A percentile compares a stretch with the other conserved stretches of the same genome.
Evolutionary conservation across 2,113 vertebrate species (phyloP).

Genomic region (Aegithalos caudatus): DNA sequence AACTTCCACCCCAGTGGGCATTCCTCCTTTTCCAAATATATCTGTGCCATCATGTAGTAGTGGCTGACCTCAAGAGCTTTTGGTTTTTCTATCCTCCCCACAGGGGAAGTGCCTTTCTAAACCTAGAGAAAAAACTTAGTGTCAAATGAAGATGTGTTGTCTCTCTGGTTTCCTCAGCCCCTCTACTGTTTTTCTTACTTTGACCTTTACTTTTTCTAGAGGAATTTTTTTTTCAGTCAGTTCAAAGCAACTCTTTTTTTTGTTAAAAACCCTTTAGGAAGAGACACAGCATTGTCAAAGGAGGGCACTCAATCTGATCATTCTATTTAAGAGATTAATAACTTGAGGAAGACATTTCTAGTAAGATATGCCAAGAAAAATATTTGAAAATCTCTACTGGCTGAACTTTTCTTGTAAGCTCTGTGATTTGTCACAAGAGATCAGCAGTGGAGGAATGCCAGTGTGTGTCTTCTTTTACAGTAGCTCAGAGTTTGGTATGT

Average conservation of each 20-base stretch:
- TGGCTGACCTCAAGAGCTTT: background rate
- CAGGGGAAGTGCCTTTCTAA: background rate
- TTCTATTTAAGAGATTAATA: background rate
- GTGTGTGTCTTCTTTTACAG: background rate
- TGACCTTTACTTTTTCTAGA: background rate
- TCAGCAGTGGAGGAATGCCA: background rate
- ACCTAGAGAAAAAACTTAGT: background rate
- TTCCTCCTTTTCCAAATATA: background rate
- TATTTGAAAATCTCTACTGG: background rate
- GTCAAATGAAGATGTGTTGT: background rate
- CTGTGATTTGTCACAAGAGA: background rate
- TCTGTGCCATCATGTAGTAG: background rate
- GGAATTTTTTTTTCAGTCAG: background rate
- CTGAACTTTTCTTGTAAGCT: background rate
- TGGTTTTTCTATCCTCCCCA: no score
- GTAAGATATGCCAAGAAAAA: background rate
- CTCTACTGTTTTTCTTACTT: background rate
- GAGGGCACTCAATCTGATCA: background rate
- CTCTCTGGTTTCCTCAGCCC: background rate
- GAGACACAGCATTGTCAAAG: background rate
- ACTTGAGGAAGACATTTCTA: background rate
- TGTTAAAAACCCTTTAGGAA: background rate
- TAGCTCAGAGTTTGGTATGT: background rate
- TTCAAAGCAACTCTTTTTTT: background rate
- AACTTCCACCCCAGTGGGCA: background rate